Evolutionary conservation across 2,113 vertebrate genomes (phyloP).

Genomic region (Mustelus asterias): DNA sequence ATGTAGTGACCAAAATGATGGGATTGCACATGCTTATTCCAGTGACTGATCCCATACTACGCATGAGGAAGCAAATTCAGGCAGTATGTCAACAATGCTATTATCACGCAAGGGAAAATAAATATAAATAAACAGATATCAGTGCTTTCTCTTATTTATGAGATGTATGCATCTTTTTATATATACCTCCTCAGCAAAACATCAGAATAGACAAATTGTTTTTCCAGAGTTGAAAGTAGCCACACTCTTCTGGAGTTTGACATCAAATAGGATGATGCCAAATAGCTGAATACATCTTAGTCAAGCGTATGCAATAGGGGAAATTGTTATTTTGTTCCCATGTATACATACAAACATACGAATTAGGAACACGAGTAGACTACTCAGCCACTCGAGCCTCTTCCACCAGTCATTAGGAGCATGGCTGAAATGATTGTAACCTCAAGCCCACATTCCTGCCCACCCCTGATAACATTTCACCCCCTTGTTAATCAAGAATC

Average conservation of each 20-base stretch:
- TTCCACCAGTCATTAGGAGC: too few species aligned
- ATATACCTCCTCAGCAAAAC: neutral
- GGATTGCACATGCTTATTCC: neutral
- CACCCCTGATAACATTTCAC: too few species aligned
- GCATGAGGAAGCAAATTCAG: neutral
- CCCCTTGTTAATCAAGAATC: too few species aligned
- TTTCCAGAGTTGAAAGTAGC: neutral
- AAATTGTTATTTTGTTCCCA: neutral
- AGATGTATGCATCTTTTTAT: neutral
- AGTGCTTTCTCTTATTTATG: neutral
- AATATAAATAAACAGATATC: neutral
- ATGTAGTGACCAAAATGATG: neutral
- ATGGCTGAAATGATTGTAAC: too few species aligned
- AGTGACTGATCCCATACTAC: neutral
- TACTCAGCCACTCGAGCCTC: too few species aligned
- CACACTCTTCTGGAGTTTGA: neutral
- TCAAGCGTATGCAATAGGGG: neutral
- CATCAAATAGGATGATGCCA: neutral
- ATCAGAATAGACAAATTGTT: neutral
- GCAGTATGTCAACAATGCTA: neutral
- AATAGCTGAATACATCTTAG: too few species aligned
- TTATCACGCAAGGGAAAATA: neutral
- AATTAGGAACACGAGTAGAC: too few species aligned
- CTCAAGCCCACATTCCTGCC: too few species aligned
- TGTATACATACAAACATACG: neutral